These are phyloP conservation scores for Prosapia bicincta DNA, from an alignment of 2,888 invertebrate genomes.

Conservation along the genomic window DNA sequence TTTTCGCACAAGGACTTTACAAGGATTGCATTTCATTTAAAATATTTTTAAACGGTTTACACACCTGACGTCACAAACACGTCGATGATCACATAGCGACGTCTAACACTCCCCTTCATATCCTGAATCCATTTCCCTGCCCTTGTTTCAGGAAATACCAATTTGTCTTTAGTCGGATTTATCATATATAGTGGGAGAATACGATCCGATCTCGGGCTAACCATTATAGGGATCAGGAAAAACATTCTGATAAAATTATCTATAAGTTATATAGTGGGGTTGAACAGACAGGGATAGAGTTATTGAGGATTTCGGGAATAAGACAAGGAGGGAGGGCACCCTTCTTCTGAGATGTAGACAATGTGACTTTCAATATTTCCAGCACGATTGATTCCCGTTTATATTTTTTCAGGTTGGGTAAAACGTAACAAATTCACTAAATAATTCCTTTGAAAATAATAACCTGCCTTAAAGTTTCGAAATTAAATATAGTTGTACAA, in stretches of 20 bases:
- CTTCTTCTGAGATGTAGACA: not conserved
- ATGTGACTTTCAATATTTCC: not conserved
- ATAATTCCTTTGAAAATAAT: too few species aligned
- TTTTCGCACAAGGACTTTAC: too few species aligned
- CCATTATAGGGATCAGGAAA: not conserved
- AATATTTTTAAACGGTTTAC: too few species aligned
- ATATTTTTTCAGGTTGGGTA: not conserved
- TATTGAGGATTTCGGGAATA: not conserved
- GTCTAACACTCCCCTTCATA: too few species aligned
- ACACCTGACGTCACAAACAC: too few species aligned
- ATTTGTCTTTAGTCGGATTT: constrained; percentile 19
- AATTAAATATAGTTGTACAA: too few species aligned
- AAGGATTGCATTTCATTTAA: too few species aligned
- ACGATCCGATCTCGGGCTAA: not conserved
- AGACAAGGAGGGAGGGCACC: not conserved
- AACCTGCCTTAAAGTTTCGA: too few species aligned
- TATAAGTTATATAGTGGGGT: not conserved
- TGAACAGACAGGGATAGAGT: not conserved
- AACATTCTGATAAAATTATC: constrained; percentile 2
- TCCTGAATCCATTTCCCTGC: not conserved
- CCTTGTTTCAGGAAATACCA: constrained; percentile 23
- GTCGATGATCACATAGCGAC: too few species aligned
- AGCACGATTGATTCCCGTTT: not conserved
- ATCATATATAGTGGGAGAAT: constrained; percentile 15
- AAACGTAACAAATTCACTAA: too few species aligned